Evolutionary conservation across 2,113 vertebrate species (phyloP), one percentile per base, ranked within the genome.

Genomic region (Myrmecophaga tridactyla): DNA sequence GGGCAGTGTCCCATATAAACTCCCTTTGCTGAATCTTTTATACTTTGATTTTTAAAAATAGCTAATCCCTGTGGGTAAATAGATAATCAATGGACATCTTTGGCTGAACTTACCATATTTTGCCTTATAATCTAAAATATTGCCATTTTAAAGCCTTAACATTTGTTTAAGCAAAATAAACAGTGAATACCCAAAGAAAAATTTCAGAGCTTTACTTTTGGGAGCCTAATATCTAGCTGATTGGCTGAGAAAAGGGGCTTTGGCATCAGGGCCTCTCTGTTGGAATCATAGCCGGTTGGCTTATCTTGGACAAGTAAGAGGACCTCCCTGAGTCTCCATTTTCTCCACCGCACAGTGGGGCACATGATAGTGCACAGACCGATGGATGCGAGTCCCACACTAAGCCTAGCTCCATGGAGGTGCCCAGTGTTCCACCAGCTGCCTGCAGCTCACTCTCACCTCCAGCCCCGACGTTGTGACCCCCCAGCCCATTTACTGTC

Each of bases 321-420:
- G 36, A 20, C 53, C 53, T 58, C 56, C 56, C 72, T 25, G 14
- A 48, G 21, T 48, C 34, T 60, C 60, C 12, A 0, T 86, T 36
- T 70, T 51, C 69, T 53, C 46, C 18, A 39, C 77, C 21, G 7
- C 34, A 20, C 67, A 17, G 21, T 36, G 21, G 13, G 67, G 7
- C 9, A 15, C 34, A 3, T 6, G 65, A 31, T 11, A 25, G 21
- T 20, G 6, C 12, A 8, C 6, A 0, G 46, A 17, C 18, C 1
- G 60, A 18, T 15, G 34, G 63, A 0, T 29, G 14, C 11, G 62
- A 10, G 70, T 20, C 53, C 15, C 75, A 48, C 6, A 0, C 89
- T 23, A 20, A 20, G 51, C 29, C 84, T 62, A 29, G 34, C 41
- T 58, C 20, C 0, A 6, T 25, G 93, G 41, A 39, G 25, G 20